Percentiles rank a stretch among this genome's conserved stretches.
phyloP scores from a whole-genome alignment of 2,797 vertebrate genomes.

The Sternotherus odoratus region DNA sequence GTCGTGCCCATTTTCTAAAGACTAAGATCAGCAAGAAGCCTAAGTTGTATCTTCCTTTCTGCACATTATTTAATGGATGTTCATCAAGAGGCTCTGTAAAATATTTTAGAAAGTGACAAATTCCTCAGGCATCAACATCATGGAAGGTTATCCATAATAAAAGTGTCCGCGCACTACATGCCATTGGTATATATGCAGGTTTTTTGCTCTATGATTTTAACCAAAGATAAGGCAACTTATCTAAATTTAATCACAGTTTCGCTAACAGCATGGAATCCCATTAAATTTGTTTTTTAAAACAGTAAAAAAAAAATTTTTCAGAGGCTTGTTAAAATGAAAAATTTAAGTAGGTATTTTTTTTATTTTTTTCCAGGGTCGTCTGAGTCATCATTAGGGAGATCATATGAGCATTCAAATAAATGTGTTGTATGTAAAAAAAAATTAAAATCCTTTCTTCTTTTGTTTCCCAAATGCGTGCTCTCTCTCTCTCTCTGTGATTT shows the following conservation, averaged over 20 bases:
- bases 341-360: constrained; percentile 12
- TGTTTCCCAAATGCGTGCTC: constrained; percentile 53
- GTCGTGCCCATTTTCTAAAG: background rate
- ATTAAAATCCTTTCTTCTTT: constrained; percentile 50
- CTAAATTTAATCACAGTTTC: constrained; percentile 33
- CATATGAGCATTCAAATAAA: constrained; percentile 34
- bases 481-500: constrained; percentile 72
- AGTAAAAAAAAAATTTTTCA: constrained; percentile 15
- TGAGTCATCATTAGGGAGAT: constrained; percentile 45
- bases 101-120: background rate
- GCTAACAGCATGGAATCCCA: constrained; percentile 25
- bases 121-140: background rate
- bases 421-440: constrained; percentile 33
- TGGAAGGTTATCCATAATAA: background rate
- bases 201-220: constrained; percentile 35
- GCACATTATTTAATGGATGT: background rate
- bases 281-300: constrained; percentile 40
- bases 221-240: constrained; percentile 20
- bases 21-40: background rate
- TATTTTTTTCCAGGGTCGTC: constrained; percentile 37
- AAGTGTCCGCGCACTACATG: background rate
- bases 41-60: background rate
- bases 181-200: constrained; percentile 13
- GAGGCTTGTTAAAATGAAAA: constrained; percentile 46
- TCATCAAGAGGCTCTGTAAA: constrained; percentile 9